Evolutionary conservation across 1,140 invertebrate genomes (phyloP).

Genomic region (Fopius arisanus): DNA sequence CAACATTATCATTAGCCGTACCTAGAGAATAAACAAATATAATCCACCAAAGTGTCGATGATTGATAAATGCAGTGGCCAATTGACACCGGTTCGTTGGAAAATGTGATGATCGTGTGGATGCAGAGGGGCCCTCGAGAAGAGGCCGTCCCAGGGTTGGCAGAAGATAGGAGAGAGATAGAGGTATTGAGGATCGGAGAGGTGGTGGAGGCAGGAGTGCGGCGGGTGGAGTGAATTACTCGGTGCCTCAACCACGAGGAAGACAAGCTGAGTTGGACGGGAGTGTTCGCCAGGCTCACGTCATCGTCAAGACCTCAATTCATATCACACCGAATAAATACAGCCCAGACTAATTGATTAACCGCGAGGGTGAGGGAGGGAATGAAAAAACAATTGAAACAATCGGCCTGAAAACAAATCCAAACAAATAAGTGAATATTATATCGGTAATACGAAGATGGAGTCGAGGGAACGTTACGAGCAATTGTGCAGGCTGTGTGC

Average conservation of each 20-base stretch:
- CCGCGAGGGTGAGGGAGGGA: neutral
- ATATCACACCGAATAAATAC: neutral
- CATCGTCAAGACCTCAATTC: neutral
- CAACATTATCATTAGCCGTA: no score
- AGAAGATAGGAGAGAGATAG: neutral
- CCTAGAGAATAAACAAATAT: neutral
- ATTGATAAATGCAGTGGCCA: no score
- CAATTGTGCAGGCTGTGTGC: conserved; percentile 66
- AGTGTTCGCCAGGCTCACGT: neutral
- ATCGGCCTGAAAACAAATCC: neutral
- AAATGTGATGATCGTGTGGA: neutral
- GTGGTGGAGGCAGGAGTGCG: neutral
- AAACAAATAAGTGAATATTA: neutral
- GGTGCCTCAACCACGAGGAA: conserved; percentile 16
- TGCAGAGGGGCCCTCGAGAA: neutral
- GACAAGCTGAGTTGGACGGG: neutral
- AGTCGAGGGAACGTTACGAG: conserved; percentile 57
- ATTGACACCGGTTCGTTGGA: no score
- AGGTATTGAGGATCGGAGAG: neutral
- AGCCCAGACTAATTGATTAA: neutral
- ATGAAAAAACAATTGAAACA: neutral
- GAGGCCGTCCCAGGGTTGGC: neutral
- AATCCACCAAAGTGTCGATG: no score
- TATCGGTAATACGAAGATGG: conserved; percentile 44
- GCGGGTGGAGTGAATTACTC: neutral